Evolutionary conservation across 2,113 vertebrate genomes (phyloP).

Genomic region (Oxyruncus cristatus): DNA sequence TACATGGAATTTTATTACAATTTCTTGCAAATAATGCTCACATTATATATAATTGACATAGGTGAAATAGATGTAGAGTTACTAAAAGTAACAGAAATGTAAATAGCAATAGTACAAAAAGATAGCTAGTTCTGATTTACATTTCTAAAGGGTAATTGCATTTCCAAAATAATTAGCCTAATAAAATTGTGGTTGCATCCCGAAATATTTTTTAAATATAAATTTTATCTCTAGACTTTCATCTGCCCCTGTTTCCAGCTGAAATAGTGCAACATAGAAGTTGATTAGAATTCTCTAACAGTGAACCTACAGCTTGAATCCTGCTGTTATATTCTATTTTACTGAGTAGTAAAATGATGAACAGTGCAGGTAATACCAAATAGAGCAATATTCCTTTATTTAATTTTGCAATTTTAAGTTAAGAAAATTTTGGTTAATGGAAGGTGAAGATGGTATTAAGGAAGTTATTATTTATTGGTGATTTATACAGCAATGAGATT

Average conservation of each 20-base stretch:
- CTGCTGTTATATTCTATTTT: background rate
- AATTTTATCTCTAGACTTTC: background rate
- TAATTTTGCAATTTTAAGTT: conserved; percentile 33
- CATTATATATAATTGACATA: background rate
- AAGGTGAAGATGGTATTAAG: conserved; percentile 11
- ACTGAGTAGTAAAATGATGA: conserved; percentile 16
- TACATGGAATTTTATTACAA: background rate
- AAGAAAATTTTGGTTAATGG: conserved; percentile 25
- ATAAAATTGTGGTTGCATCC: background rate
- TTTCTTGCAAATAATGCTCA: background rate
- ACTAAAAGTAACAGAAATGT: background rate
- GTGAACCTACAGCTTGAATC: background rate
- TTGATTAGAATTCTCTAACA: background rate
- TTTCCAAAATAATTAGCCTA: background rate
- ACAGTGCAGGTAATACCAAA: background rate
- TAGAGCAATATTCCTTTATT: conserved; percentile 12
- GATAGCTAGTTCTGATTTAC: background rate
- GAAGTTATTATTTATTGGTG: background rate
- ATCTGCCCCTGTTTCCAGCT: background rate
- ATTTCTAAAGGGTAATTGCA: background rate
- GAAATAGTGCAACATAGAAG: background rate
- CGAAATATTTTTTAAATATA: background rate
- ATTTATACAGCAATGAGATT: background rate
- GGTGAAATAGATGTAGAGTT: background rate
- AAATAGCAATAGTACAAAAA: background rate